Base-by-base conservation (phyloP, 2,113 vertebrate genomes). In the Anguilla rostrata region DNA sequence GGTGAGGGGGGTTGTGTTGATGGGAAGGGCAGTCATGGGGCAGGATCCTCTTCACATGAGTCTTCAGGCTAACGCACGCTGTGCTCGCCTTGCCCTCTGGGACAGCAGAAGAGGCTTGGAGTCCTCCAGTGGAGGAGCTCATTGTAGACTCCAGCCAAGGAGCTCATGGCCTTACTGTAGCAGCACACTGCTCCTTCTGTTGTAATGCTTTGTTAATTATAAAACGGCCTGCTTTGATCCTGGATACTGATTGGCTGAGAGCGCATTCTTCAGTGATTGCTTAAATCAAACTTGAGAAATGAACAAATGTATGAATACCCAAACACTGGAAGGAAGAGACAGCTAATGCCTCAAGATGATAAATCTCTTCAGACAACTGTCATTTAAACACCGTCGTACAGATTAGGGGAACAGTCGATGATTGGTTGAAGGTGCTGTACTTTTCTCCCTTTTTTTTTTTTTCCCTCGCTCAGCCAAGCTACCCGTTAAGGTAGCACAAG, bases 11-110 rank as follows among this genome's bases (percentile, higher is more conserved):
- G 40, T 12, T 2, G 78, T 14, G 29, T 20, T 81, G 12, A 43
- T n/a, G 53, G 85, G 57, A 43, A 14, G 9, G n/a, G 5, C n/a
- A 71, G 85, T 29, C 56, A 82, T 49, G 85, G 41, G 84, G 46
- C 26, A 14, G 26, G 20, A 18, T 75, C 60, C 11, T 75, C 41
- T 39, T 43, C 22, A 34, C 39, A 78, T 20, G 40, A 20, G 41
- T 78, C 18, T 18, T 12, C 12, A 9, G 14, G 56, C 26, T 39
- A 39, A 57, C 85, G 53, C 1, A 20, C 29, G 39, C 22, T n/a
- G 29, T 39, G 16, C 39, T 40, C 20, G 79, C 39, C 39, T 81
- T 39, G 79, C 39, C 43, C 9, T 22, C 39, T 66, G 63, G 39
- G 71, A 12, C 75, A 57, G 15, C 71, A 75, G 0, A 34, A 57